Conservation (phyloP, 2,797 vertebrate genomes). For the Delichon dasypus region DNA sequence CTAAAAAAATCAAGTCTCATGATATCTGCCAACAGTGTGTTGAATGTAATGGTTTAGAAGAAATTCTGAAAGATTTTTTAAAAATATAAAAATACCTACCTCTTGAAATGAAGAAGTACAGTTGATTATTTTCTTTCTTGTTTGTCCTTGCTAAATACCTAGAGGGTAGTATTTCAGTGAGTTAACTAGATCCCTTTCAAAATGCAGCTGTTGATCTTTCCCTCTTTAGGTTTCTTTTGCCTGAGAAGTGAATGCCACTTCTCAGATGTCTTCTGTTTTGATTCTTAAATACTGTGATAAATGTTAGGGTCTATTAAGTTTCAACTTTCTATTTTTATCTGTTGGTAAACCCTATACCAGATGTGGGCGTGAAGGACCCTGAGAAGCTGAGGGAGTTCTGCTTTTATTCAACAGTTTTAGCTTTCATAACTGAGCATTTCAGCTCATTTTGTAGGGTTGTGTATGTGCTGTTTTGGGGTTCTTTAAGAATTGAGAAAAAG, state of each 20-base stretch:
- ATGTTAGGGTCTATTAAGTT: slow-evolving; percentile 40
- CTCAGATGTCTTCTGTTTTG: slow-evolving; percentile 33
- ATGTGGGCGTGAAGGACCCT: slow-evolving; percentile 29
- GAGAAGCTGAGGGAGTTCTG: slow-evolving; percentile 54
- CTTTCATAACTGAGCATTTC: slow-evolving; percentile 52
- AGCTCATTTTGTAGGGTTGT: slow-evolving; percentile 34
- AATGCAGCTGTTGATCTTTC: background rate
- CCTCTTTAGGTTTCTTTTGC: background rate
- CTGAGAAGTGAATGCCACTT: slow-evolving; percentile 20
- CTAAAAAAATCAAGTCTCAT: background rate
- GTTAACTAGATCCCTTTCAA: background rate
- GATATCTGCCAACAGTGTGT: background rate
- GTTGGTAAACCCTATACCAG: slow-evolving; percentile 41
- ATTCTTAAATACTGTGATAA: slow-evolving; percentile 41
- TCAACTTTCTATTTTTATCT: slow-evolving; percentile 59
- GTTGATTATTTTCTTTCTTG: background rate
- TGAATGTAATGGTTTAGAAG: background rate
- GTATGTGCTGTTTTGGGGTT: slow-evolving; percentile 8
- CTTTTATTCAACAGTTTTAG: slow-evolving; percentile 57
- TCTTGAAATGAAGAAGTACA: background rate
- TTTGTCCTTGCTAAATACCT: background rate
- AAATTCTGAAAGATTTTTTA: background rate
- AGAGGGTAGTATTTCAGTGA: background rate
- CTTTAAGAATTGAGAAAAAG: slow-evolving; percentile 56
- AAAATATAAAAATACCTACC: background rate